These are phyloP conservation scores for Micoletzkya japonica DNA, from an alignment of 2,888 invertebrate genomes.

Conservation along the genomic window DNA sequence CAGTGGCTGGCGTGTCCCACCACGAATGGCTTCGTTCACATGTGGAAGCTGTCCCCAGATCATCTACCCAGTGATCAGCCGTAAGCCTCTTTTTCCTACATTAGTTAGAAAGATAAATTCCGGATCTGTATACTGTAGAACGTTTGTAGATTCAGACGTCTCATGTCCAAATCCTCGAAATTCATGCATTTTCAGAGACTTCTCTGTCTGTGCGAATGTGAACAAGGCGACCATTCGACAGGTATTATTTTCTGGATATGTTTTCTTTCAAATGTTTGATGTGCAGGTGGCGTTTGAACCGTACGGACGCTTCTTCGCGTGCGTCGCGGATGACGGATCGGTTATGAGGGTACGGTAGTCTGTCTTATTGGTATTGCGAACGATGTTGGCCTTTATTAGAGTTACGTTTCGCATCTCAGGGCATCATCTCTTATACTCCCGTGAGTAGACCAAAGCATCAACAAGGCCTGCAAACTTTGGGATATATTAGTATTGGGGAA, in stretches of 20 bases:
- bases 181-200: not conserved
- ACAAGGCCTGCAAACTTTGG: too few relatives aligned
- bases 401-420: too few relatives aligned
- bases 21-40: constrained; percentile 34
- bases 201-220: not conserved
- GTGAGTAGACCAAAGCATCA: too few relatives aligned
- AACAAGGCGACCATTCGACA: constrained; percentile 1
- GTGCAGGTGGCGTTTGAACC: constrained; percentile 14
- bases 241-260: not conserved
- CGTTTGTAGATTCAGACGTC: constrained; percentile 18
- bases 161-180: not conserved
- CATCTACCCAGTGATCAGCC: not conserved
- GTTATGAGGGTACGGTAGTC: not conserved
- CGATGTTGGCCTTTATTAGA: too few relatives aligned
- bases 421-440: too few relatives aligned
- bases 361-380: too few relatives aligned
- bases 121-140: not conserved
- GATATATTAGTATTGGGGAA: too few relatives aligned
- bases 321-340: constrained; percentile 2
- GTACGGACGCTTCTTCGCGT: constrained; percentile 1
- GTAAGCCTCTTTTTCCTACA: too few relatives aligned
- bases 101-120: too few relatives aligned
- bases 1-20: constrained; percentile 43
- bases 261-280: not conserved
- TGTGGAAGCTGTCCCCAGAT: constrained; percentile 32